These are phyloP conservation scores for Scaptomyza parva DNA, from an alignment of 2,888 invertebrate genomes.

Conservation along the genomic window DNA sequence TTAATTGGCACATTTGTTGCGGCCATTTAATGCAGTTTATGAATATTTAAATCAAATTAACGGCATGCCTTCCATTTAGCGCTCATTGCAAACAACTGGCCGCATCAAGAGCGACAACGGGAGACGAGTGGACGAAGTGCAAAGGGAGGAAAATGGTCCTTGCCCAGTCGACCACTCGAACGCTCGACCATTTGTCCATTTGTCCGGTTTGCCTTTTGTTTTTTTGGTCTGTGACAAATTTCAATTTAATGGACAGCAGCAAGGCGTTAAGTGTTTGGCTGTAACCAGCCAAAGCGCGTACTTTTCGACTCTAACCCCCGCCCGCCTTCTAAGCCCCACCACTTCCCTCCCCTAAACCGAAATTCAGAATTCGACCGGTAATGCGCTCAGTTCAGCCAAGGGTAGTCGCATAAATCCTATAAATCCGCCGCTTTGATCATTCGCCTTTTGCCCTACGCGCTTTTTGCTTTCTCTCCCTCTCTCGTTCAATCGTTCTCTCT, in stretches of 20 bases:
- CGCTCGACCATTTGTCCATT: slow-evolving; percentile 19
- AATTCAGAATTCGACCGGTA: too few relatives aligned
- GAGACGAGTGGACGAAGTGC: not conserved
- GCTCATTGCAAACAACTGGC: slow-evolving; percentile 46
- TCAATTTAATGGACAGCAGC: slow-evolving; percentile 80
- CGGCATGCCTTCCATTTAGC: slow-evolving; percentile 65
- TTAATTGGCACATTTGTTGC: slow-evolving; percentile 73
- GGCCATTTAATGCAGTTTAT: slow-evolving; percentile 78
- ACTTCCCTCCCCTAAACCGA: not conserved
- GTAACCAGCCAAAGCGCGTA: slow-evolving; percentile 64
- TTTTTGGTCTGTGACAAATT: slow-evolving; percentile 65
- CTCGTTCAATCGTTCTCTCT: not conserved
- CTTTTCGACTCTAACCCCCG: not conserved
- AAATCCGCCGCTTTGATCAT: slow-evolving; percentile 79
- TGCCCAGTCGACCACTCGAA: slow-evolving; percentile 4
- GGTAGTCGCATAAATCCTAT: slow-evolving; percentile 77
- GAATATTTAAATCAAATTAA: slow-evolving; percentile 81
- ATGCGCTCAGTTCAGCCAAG: slow-evolving; percentile 70
- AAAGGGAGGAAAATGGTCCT: not conserved
- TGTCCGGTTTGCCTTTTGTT: slow-evolving; percentile 37
- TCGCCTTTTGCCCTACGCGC: slow-evolving; percentile 60
- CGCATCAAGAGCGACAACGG: fast-evolving
- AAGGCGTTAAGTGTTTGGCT: slow-evolving; percentile 78
- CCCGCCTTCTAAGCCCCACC: slow-evolving; percentile 3
- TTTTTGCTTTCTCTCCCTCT: slow-evolving; percentile 28